phyloP scores from a whole-genome alignment of 23 tunicate genomes.

The Ciona savignyi region DNA sequence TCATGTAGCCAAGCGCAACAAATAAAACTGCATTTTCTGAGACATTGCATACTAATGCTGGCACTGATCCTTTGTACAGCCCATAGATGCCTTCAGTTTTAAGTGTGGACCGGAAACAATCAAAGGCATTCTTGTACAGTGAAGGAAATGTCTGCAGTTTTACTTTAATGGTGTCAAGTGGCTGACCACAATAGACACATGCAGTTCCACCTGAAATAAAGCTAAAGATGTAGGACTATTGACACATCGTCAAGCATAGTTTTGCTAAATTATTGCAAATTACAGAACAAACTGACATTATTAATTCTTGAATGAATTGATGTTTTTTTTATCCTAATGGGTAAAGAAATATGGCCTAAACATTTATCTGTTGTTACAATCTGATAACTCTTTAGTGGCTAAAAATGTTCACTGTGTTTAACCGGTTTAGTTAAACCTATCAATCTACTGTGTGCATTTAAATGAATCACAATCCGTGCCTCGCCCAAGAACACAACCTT shows the following conservation, averaged over 20 bases:
- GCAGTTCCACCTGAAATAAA: slow-evolving; percentile 85
- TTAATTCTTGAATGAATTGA: background rate
- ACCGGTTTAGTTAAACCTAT: too few species aligned
- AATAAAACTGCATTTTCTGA: slow-evolving; percentile 96
- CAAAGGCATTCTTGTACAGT: slow-evolving; percentile 59
- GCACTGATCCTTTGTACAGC: slow-evolving; percentile 82
- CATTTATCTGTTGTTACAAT: too few species aligned
- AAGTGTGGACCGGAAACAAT: slow-evolving; percentile 62
- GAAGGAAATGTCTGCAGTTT: slow-evolving; percentile 84
- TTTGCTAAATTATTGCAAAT: too few species aligned
- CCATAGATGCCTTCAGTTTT: slow-evolving; percentile 76
- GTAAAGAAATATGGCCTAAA: too few species aligned
- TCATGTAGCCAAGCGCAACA: slow-evolving; percentile 65
- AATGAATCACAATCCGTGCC: too few species aligned
- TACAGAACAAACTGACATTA: too few species aligned
- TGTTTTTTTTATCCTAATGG: background rate
- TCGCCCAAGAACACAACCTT: too few species aligned
- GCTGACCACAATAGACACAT: slow-evolving; percentile 95
- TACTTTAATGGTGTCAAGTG: slow-evolving; percentile 96
- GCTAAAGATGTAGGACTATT: too few species aligned
- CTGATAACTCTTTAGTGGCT: too few species aligned
- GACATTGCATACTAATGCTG: slow-evolving; percentile 87
- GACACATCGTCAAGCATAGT: too few species aligned
- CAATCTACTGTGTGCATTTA: too few species aligned
- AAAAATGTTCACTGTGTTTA: too few species aligned